phyloP scores from a whole-genome alignment of 2,888 invertebrate species.

The Dryomyza anilis region DNA sequence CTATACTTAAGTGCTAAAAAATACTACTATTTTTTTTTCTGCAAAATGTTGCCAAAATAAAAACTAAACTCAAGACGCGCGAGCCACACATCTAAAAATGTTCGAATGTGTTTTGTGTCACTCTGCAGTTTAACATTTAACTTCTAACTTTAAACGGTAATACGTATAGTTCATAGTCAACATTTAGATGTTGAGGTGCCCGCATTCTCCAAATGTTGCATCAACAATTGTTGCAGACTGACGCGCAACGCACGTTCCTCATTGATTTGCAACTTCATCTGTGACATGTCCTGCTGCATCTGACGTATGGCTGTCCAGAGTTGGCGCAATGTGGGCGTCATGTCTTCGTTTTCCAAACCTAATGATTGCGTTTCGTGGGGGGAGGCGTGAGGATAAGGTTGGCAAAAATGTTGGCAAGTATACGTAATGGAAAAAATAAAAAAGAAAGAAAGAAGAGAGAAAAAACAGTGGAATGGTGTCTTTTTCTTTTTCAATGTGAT shows the following conservation, averaged over 20 bases:
- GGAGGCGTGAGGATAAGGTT: background rate
- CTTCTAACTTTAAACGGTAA: background rate
- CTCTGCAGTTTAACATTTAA: background rate
- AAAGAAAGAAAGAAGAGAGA: slow-evolving; percentile 28
- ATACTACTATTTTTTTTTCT: no score
- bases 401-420: background rate
- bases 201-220: slow-evolving; percentile 60
- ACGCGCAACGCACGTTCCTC: slow-evolving; percentile 60
- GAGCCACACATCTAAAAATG: no score
- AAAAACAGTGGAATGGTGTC: slow-evolving; percentile 31
- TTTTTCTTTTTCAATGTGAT: slow-evolving; percentile 13
- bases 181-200: slow-evolving; percentile 54
- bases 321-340: slow-evolving; percentile 61
- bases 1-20: no score
- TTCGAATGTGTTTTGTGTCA: background rate
- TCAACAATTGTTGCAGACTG: slow-evolving; percentile 59
- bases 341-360: slow-evolving; percentile 62
- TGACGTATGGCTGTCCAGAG: slow-evolving; percentile 60
- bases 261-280: slow-evolving; percentile 61
- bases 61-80: no score
- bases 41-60: no score
- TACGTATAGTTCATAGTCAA: slow-evolving; percentile 47
- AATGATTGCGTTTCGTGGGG: slow-evolving; percentile 22
- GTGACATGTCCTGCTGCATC: slow-evolving; percentile 61
- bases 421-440: slow-evolving; percentile 25